phyloP scores from a whole-genome alignment of 2,888 invertebrate genomes.

The Trileptium ribeirensis region DNA sequence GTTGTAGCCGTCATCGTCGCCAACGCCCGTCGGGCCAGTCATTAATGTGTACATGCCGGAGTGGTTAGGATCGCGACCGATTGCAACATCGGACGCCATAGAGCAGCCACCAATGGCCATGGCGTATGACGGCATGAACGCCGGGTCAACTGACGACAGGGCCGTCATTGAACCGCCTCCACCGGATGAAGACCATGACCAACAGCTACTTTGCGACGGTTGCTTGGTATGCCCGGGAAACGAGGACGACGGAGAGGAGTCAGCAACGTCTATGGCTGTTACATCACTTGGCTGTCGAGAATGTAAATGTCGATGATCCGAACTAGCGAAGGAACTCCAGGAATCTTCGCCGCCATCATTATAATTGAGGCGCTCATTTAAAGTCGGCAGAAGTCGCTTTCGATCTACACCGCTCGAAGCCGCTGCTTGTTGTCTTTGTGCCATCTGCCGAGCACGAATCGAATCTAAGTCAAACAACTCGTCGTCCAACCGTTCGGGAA shows the following conservation, averaged over 20 bases:
- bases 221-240: not conserved
- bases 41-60: not conserved
- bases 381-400: not conserved
- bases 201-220: not conserved
- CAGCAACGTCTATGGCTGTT: not conserved
- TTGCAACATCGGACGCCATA: not conserved
- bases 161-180: not conserved
- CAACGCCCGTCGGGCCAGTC: not conserved
- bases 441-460: not conserved
- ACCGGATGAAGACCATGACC: too few species aligned
- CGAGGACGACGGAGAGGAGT: not conserved
- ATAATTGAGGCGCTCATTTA: not conserved
- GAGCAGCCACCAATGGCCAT: not conserved
- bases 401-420: not conserved
- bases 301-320: not conserved
- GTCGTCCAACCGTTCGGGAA: slow-evolving; percentile 41
- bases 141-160: not conserved
- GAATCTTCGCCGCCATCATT: not conserved
- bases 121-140: not conserved
- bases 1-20: not conserved
- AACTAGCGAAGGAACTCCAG: not conserved
- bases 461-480: slow-evolving; percentile 39
- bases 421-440: not conserved
- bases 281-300: not conserved
- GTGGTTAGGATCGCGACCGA: not conserved